Conservation (phyloP, 1,140 invertebrate genomes). For the Lepidostoma basale region DNA sequence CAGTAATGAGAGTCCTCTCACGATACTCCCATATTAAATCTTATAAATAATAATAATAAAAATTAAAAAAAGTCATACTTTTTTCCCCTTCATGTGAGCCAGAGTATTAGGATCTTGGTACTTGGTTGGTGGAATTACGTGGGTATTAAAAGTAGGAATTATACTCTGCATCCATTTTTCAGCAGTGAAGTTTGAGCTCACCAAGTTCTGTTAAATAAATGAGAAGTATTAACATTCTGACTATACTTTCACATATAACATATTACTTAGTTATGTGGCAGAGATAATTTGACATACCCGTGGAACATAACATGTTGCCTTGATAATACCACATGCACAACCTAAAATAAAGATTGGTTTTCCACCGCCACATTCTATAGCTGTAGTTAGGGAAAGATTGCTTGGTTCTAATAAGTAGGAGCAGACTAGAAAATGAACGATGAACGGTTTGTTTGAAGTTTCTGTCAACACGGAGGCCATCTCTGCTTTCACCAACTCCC, state of each 20-base stretch:
- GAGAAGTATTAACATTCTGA: background rate
- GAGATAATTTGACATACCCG: conserved; percentile 36
- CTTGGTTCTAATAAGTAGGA: conserved; percentile 54
- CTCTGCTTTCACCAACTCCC: conserved; percentile 52
- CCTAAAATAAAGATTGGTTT: conserved; percentile 50
- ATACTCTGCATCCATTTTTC: conserved; percentile 51
- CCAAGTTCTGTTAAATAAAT: conserved; percentile 44
- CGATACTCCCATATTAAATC: no score
- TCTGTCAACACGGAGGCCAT: conserved; percentile 48
- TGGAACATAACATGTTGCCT: conserved; percentile 50
- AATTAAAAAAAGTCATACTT: conserved; percentile 31
- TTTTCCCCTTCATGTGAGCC: conserved; percentile 46
- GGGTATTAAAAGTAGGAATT: conserved; percentile 49
- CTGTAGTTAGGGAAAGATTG: conserved; percentile 45
- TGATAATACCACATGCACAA: conserved; percentile 52
- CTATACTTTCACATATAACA: no score
- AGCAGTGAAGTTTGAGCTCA: conserved; percentile 50
- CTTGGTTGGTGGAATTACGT: conserved; percentile 28
- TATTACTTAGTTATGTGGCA: background rate
- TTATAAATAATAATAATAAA: no score
- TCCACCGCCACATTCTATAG: conserved; percentile 5
- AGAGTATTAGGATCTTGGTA: conserved; percentile 20
- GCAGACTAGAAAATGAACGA: conserved; percentile 55
- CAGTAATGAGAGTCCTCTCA: no score
- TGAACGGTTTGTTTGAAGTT: conserved; percentile 48